Conservation (phyloP, 2,888 invertebrate genomes). For the Yponomeuta sedellus region DNA sequence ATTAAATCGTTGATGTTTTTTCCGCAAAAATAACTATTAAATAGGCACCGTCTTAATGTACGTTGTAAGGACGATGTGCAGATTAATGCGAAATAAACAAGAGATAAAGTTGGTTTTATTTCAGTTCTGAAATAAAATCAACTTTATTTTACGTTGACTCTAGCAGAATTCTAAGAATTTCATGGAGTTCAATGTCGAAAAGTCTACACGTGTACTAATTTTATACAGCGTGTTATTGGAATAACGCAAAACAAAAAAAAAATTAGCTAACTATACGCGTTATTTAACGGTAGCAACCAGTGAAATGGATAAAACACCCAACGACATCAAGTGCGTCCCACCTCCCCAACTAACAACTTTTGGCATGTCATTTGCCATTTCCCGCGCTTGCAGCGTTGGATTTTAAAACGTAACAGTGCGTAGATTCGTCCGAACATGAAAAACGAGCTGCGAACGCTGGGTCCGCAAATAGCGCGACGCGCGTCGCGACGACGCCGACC, state of each 20-base stretch:
- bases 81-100: slow-evolving; percentile 8
- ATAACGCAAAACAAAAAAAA: too few species aligned
- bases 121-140: too few species aligned
- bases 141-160: too few species aligned
- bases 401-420: neutral
- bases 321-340: too few species aligned
- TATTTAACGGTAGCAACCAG: too few species aligned
- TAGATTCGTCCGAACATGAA: slow-evolving; percentile 35
- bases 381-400: too few species aligned
- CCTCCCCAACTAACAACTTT: too few species aligned
- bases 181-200: slow-evolving; percentile 3
- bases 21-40: neutral
- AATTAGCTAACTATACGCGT: too few species aligned
- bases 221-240: too few species aligned
- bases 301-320: too few species aligned
- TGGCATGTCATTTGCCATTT: too few species aligned
- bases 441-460: slow-evolving; percentile 38
- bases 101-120: neutral
- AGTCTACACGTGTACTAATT: neutral
- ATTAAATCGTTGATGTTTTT: neutral
- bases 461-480: slow-evolving; percentile 46
- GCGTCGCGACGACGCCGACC: slow-evolving; percentile 23
- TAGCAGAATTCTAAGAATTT: slow-evolving; percentile 35
- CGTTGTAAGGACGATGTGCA: neutral
- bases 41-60: neutral